Evolutionary conservation across 2,797 vertebrate species (phyloP).

Genomic region (Galago senegalensis): DNA sequence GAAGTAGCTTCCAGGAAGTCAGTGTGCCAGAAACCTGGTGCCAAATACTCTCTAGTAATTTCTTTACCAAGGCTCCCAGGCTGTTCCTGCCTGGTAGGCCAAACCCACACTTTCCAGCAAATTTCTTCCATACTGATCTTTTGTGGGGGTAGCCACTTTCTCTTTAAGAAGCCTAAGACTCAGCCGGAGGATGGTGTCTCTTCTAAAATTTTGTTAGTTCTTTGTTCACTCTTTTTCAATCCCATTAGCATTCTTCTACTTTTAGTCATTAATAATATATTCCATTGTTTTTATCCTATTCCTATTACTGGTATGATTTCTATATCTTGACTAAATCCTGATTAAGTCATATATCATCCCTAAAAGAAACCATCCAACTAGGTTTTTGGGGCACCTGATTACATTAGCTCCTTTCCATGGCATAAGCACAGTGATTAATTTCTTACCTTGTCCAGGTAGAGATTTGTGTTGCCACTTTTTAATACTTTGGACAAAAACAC

Average conservation of each 20-base stretch:
- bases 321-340: background rate
- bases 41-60: background rate
- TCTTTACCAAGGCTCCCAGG: rapidly evolving
- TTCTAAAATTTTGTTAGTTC: background rate
- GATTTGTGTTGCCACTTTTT: background rate
- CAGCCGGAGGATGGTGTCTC: background rate
- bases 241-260: background rate
- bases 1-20: background rate
- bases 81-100: background rate
- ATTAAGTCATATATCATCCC: background rate
- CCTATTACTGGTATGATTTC: background rate
- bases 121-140: background rate
- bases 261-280: background rate
- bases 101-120: background rate
- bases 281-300: background rate
- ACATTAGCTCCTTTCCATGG: background rate
- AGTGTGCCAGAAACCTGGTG: background rate
- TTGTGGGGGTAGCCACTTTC: background rate
- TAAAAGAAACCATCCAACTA: background rate
- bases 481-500: background rate
- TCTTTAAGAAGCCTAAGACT: background rate
- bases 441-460: background rate
- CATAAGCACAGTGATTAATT: background rate
- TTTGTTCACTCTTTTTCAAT: background rate
- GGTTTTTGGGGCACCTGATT: background rate